Evolutionary conservation across 1,140 invertebrate species (phyloP).

Genomic region (Wiebesia pumilae): DNA sequence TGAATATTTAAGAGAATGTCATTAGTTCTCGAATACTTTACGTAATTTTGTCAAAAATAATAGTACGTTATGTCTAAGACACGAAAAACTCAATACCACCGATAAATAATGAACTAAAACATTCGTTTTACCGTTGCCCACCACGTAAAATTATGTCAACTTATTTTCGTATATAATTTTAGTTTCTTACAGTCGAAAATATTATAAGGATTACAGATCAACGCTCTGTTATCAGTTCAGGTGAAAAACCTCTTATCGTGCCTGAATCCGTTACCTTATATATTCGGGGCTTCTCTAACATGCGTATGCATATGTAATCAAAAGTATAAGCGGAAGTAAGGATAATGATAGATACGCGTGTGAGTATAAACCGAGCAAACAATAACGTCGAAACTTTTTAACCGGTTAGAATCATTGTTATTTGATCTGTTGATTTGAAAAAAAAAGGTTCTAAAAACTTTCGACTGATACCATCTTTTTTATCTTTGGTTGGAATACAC

Average conservation of each 20-base stretch:
- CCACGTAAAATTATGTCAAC: too few relatives aligned
- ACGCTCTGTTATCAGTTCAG: conserved; percentile 23
- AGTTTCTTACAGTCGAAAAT: neutral
- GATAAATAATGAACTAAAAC: too few relatives aligned
- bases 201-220: neutral
- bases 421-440: conserved; percentile 20
- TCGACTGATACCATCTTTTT: neutral
- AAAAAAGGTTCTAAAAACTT: conserved; percentile 31
- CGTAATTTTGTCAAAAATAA: too few relatives aligned
- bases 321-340: conserved; percentile 38
- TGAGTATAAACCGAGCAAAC: neutral
- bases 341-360: neutral
- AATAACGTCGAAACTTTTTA: neutral
- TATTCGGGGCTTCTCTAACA: neutral
- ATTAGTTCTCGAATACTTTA: too few relatives aligned
- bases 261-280: conserved; percentile 47
- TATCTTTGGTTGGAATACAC: neutral
- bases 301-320: neutral
- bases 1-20: too few relatives aligned
- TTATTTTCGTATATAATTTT: too few relatives aligned
- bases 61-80: too few relatives aligned
- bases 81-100: too few relatives aligned
- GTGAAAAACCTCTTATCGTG: conserved; percentile 53
- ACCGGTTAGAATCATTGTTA: neutral
- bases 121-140: too few relatives aligned